phyloP scores from a whole-genome alignment of 2,888 invertebrate species.

The Hartigia nigra region DNA sequence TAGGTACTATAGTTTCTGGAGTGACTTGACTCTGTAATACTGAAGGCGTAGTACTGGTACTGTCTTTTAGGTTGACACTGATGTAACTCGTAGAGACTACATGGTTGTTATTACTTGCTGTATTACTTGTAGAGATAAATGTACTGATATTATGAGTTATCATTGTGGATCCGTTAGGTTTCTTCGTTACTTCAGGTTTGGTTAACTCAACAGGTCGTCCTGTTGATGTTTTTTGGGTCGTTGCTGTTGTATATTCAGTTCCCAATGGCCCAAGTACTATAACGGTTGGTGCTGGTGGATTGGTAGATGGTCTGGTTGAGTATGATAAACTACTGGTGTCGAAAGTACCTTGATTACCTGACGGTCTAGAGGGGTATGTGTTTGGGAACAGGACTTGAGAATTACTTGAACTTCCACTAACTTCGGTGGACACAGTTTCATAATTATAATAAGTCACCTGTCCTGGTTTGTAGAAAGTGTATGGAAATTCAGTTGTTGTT shows the following conservation, averaged over 20 bases:
- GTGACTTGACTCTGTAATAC: slow-evolving; percentile 16
- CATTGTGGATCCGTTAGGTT: slow-evolving; percentile 54
- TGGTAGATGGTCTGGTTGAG: slow-evolving; percentile 58
- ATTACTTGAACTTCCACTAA: slow-evolving; percentile 23
- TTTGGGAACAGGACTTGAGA: slow-evolving; percentile 24
- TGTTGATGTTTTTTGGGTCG: slow-evolving; percentile 55
- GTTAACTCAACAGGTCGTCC: slow-evolving; percentile 39
- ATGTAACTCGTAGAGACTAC: slow-evolving; percentile 61
- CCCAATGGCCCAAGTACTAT: slow-evolving; percentile 70
- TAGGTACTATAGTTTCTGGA: slow-evolving; percentile 16
- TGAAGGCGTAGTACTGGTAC: slow-evolving; percentile 40
- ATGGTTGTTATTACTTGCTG: slow-evolving; percentile 49
- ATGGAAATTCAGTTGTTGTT: slow-evolving; percentile 45
- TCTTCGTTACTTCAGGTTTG: slow-evolving; percentile 38
- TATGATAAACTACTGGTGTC: slow-evolving; percentile 39
- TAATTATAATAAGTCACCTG: slow-evolving; percentile 55
- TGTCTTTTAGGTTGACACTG: slow-evolving; percentile 59
- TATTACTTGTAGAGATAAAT: slow-evolving; percentile 51
- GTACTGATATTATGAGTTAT: slow-evolving; percentile 63
- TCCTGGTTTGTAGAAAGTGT: slow-evolving; percentile 52
- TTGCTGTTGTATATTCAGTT: slow-evolving; percentile 55
- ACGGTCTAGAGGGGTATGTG: slow-evolving; percentile 33
- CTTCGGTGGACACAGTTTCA: slow-evolving; percentile 43
- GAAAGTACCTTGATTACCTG: slow-evolving; percentile 34
- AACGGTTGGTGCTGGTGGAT: slow-evolving; percentile 70